These are phyloP conservation scores for Vidua macroura DNA, from an alignment of 2,113 vertebrate species.

Conservation along the genomic window DNA sequence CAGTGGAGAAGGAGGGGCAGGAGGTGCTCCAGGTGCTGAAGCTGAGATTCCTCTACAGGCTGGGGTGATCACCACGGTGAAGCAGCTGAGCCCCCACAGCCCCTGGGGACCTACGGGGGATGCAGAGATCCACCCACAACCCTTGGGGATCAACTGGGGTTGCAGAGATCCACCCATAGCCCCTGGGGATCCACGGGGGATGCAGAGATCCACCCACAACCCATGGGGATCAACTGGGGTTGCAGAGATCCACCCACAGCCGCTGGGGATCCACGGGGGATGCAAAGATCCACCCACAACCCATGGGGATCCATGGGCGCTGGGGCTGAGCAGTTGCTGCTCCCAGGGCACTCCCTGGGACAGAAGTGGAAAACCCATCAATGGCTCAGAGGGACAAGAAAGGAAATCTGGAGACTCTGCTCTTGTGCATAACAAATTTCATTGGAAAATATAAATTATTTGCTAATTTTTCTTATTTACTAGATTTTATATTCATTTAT, in stretches of 20 bases:
- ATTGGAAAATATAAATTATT: not conserved
- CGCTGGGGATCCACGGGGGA: not conserved
- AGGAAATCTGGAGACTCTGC: not conserved
- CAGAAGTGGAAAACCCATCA: not conserved
- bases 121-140: too few species aligned
- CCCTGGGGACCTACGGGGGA: too few species aligned
- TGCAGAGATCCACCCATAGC: not conserved
- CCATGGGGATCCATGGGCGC: fast-evolving
- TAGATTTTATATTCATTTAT: too few species aligned
- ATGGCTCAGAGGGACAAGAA: not conserved
- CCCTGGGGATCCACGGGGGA: too few species aligned
- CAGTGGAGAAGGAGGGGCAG: too few species aligned
- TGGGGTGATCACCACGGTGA: too few species aligned
- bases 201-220: not conserved
- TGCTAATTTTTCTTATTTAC: not conserved
- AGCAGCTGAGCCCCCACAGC: too few species aligned
- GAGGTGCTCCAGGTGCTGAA: too few species aligned
- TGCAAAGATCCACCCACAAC: not conserved
- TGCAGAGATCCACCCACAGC: too few species aligned
- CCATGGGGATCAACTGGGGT: too few species aligned
- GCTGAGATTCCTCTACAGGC: too few species aligned
- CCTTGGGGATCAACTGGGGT: not conserved
- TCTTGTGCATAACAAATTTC: too few species aligned
- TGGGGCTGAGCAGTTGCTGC: not conserved
- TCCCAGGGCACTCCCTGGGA: not conserved